Evolutionary conservation across 2,797 vertebrate genomes (phyloP).

Genomic region (Pantherophis alleghaniensis): DNA sequence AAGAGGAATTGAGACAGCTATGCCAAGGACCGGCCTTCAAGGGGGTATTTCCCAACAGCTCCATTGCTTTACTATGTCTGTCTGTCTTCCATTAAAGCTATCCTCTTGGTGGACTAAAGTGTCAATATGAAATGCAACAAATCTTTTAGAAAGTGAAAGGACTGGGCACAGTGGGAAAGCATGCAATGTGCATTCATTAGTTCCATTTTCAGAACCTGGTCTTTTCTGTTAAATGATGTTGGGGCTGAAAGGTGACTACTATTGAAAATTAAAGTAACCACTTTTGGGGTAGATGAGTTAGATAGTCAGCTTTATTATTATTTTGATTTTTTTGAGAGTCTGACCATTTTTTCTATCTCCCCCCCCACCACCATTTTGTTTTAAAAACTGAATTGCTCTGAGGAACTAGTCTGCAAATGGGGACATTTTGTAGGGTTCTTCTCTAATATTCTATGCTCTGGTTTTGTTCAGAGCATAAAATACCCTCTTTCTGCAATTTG

Average conservation of each 20-base stretch:
- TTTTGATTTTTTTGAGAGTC: neutral
- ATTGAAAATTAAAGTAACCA: neutral
- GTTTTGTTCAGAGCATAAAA: neutral
- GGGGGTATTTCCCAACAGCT: neutral
- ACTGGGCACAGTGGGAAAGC: neutral
- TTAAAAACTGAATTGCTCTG: neutral
- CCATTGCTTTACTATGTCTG: neutral
- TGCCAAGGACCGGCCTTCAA: neutral
- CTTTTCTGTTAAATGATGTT: neutral
- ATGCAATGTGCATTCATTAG: neutral
- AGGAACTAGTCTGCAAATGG: neutral
- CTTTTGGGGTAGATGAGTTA: neutral
- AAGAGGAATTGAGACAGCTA: neutral
- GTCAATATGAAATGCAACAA: neutral
- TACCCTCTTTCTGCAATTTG: neutral
- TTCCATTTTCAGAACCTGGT: neutral
- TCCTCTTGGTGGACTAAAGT: neutral
- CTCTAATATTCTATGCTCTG: neutral
- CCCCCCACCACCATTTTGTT: neutral
- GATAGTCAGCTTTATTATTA: neutral
- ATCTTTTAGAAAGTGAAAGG: neutral
- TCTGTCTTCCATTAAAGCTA: neutral
- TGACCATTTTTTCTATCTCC: neutral
- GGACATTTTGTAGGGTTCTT: neutral
- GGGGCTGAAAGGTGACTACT: neutral